Evolutionary conservation across 2,797 vertebrate genomes (phyloP).

Genomic region (Odontamblyopus lacepedii): DNA sequence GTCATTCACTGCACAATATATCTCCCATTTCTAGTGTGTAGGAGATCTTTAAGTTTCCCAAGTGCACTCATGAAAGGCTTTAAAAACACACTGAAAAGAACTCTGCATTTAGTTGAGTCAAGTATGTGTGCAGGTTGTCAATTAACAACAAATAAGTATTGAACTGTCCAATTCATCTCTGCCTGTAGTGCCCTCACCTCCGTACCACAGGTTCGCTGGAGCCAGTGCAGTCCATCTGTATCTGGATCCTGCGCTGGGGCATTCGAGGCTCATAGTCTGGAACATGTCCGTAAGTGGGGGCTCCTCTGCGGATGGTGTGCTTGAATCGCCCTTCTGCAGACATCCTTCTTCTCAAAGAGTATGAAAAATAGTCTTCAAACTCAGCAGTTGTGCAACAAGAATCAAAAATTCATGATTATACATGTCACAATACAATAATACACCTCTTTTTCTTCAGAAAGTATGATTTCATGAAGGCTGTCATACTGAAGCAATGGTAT

Average conservation of each 20-base stretch:
- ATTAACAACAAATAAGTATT: background rate
- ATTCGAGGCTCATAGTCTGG: constrained; percentile 2
- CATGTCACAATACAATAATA: no score
- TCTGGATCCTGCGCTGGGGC: background rate
- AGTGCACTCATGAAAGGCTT: background rate
- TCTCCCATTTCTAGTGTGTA: no score
- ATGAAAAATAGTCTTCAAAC: constrained; percentile 5
- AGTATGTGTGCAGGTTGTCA: background rate
- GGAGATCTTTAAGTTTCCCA: no score
- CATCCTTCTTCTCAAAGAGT: constrained; percentile 40
- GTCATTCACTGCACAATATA: background rate
- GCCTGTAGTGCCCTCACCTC: constrained; percentile 44
- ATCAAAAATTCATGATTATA: no score
- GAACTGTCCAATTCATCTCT: background rate
- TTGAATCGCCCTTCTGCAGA: background rate
- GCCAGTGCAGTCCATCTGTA: background rate
- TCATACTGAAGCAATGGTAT: no score
- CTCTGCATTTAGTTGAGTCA: background rate
- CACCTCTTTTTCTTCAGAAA: no score
- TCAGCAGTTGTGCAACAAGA: background rate
- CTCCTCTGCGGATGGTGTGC: constrained; percentile 7
- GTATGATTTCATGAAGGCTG: no score
- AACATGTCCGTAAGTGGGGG: constrained; percentile 14
- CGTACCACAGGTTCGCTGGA: background rate
- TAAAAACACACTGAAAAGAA: background rate